A percentile compares a stretch with the other conserved stretches of the same genome.
Conservation (phyloP, 2,888 invertebrate species). For the Chloroclysta siterata region DNA sequence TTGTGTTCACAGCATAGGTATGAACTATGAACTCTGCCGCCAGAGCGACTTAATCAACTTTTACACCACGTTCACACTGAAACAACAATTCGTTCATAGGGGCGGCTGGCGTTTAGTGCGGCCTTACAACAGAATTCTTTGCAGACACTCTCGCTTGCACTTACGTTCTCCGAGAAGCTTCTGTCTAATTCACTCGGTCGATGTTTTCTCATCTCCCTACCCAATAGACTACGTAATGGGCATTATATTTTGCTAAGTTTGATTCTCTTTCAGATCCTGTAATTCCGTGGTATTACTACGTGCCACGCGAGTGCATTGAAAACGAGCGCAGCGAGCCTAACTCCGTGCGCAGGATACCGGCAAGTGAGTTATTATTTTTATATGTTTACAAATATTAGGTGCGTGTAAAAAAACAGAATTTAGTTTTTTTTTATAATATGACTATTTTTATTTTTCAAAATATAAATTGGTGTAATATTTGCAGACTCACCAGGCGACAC, state of each 20-base stretch:
- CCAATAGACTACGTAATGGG: background rate
- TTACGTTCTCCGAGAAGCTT: background rate
- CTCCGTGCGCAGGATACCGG: conserved; percentile 86
- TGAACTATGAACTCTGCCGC: too few relatives aligned
- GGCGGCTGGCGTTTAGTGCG: too few relatives aligned
- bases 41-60: too few relatives aligned
- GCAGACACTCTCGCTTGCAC: too few relatives aligned
- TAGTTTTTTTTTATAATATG: background rate
- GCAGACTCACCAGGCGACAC: conserved; percentile 74
- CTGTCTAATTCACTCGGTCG: background rate
- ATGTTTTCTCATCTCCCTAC: too few relatives aligned
- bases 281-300: conserved; percentile 97
- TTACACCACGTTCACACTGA: too few relatives aligned
- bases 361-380: conserved; percentile 74
- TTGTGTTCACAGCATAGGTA: too few relatives aligned
- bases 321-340: conserved; percentile 89
- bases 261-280: conserved; percentile 89
- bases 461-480: conserved; percentile 52
- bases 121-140: too few relatives aligned
- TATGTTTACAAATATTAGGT: background rate
- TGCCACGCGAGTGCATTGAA: conserved; percentile 90
- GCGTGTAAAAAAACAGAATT: background rate
- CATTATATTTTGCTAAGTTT: background rate
- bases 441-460: conserved; percentile 2
- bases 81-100: too few relatives aligned